Conservation (phyloP, 2,797 vertebrate genomes). For the Halcyon smyrnensis region DNA sequence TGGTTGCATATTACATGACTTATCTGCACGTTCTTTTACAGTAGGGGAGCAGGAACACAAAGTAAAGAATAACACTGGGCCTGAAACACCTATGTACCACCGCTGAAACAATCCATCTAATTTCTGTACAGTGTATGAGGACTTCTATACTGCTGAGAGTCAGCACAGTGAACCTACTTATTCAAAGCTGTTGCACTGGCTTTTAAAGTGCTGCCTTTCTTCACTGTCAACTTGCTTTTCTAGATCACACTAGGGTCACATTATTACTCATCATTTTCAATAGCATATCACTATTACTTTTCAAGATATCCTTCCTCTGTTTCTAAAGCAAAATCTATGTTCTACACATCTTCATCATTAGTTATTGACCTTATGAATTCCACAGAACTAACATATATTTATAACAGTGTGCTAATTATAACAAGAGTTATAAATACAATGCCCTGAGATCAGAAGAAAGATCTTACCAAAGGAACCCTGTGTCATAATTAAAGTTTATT, state of each 20-base stretch:
- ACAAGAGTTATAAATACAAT: neutral
- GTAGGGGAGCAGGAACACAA: neutral
- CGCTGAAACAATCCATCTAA: neutral
- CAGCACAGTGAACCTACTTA: neutral
- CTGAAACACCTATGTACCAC: neutral
- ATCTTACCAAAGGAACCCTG: neutral
- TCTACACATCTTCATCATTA: neutral
- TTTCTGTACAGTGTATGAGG: neutral
- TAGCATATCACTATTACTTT: neutral
- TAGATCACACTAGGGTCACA: neutral
- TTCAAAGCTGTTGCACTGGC: neutral
- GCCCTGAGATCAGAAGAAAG: neutral
- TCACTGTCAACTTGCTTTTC: neutral
- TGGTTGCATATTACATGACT: neutral
- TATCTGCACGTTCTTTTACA: neutral
- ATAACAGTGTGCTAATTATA: conserved; percentile 18
- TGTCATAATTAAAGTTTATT: neutral
- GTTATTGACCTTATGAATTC: neutral
- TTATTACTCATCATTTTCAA: neutral
- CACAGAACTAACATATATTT: conserved; percentile 22
- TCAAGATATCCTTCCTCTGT: neutral
- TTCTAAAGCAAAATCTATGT: neutral
- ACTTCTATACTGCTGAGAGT: neutral
- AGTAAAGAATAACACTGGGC: neutral
- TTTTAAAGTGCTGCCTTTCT: neutral